Percentiles rank a stretch among this genome's conserved stretches.
Conservation (phyloP, 2,888 invertebrate species). For the Podotricha telesiphe region DNA sequence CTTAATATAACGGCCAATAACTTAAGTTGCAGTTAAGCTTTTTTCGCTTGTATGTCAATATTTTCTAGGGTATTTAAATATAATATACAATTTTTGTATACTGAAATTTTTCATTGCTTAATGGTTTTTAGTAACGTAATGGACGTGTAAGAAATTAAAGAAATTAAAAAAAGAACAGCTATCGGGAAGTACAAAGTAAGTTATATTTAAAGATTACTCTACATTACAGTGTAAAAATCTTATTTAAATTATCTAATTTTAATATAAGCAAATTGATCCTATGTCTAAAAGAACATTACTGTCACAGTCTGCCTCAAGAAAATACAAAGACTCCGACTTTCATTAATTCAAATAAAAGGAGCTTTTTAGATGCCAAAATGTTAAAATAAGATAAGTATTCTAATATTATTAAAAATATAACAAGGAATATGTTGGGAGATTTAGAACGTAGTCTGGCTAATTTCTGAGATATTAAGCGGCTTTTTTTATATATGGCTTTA, state of each 20-base stretch:
- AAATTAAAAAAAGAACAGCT: neutral
- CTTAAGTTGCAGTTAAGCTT: too few species aligned
- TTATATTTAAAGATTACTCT: too few species aligned
- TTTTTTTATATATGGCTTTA: too few species aligned
- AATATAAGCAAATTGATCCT: neutral
- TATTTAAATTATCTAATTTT: neutral
- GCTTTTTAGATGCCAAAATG: neutral
- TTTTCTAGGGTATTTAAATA: too few species aligned
- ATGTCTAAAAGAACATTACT: neutral
- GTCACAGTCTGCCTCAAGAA: neutral
- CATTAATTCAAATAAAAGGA: neutral
- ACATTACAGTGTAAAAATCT: neutral
- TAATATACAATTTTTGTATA: neutral
- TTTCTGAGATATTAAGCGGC: too few species aligned
- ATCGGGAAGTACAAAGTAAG: neutral
- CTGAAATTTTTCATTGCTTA: neutral
- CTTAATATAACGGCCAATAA: too few species aligned
- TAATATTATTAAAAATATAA: too few species aligned
- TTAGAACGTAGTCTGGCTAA: too few species aligned
- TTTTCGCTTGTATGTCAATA: too few species aligned
- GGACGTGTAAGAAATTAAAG: too few species aligned
- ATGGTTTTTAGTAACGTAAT: neutral
- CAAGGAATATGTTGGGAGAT: too few species aligned
- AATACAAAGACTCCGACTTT: neutral
- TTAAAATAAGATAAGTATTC: neutral